Evolutionary conservation across 2,113 vertebrate genomes (phyloP).

Genomic region (Platycercus adscitus): DNA sequence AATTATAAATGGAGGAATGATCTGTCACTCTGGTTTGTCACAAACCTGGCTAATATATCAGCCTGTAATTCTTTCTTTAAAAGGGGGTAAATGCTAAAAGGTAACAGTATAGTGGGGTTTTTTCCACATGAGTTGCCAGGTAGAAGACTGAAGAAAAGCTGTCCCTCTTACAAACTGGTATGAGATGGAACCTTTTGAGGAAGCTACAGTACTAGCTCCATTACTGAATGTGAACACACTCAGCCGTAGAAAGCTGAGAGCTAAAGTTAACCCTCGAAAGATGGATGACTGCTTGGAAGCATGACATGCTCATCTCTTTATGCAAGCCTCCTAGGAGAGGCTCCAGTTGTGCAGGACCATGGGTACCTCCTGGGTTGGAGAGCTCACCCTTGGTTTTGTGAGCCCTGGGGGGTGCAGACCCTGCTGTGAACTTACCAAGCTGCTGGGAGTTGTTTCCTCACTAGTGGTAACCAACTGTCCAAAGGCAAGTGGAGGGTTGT

Average conservation of each 20-base stretch:
- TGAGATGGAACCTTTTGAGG: not conserved
- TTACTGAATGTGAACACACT: not conserved
- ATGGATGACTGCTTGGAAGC: not conserved
- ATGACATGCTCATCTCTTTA: not conserved
- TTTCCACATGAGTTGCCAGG: not conserved
- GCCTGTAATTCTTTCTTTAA: not conserved
- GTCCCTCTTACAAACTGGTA: not conserved
- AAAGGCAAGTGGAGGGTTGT: not conserved
- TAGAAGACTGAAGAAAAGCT: not conserved
- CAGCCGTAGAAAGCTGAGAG: not conserved
- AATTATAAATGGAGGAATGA: not conserved
- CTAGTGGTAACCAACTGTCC: not conserved
- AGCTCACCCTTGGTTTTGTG: not conserved
- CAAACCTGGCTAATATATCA: not conserved
- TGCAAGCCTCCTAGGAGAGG: not conserved
- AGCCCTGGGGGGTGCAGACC: not conserved
- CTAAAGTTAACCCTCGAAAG: not conserved
- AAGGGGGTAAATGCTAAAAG: not conserved
- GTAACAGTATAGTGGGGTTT: not conserved
- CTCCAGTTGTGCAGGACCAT: not conserved
- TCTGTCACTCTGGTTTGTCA: not conserved
- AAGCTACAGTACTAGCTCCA: not conserved
- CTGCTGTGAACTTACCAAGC: not conserved
- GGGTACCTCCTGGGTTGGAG: not conserved
- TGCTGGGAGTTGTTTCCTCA: not conserved